Percentiles rank a stretch among this genome's conserved stretches.
phyloP scores from a whole-genome alignment of 2,113 vertebrate species.

The Cyphomyrus plagiostoma region DNA sequence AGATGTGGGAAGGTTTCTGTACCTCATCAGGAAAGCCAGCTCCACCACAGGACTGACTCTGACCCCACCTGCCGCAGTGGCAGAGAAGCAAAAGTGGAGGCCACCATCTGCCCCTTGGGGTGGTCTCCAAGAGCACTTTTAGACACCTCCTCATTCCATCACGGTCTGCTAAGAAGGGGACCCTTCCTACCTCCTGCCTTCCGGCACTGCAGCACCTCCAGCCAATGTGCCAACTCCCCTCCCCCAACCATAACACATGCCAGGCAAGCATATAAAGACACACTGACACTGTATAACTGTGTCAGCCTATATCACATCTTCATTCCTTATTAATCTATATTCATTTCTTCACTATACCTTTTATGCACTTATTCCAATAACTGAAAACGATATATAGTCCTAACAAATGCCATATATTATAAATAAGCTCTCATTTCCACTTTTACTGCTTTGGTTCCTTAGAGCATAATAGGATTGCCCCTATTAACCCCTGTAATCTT shows the following conservation, averaged over 20 bases:
- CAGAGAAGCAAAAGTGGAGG: not conserved
- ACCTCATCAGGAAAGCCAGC: not conserved
- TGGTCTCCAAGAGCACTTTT: not conserved
- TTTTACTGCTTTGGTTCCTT: not conserved
- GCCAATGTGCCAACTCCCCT: not conserved
- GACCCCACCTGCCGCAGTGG: not conserved
- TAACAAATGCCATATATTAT: not conserved
- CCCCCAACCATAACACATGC: not conserved
- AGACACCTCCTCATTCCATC: not conserved
- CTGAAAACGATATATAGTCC: not conserved
- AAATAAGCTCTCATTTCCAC: not conserved
- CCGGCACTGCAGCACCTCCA: not conserved
- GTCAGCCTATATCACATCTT: not conserved
- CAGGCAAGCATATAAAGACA: not conserved
- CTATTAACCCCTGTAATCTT: not conserved
- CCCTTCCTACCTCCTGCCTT: not conserved
- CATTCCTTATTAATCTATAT: not conserved
- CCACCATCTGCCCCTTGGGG: not conserved
- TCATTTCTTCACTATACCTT: not conserved
- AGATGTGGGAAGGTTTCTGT: slow-evolving; percentile 16
- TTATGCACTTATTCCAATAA: not conserved
- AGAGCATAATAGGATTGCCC: not conserved
- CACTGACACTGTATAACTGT: not conserved
- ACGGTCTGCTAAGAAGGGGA: not conserved
- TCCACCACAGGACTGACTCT: not conserved